Conservation (phyloP, 2,888 invertebrate species). For the Oxycera nigricornis region DNA sequence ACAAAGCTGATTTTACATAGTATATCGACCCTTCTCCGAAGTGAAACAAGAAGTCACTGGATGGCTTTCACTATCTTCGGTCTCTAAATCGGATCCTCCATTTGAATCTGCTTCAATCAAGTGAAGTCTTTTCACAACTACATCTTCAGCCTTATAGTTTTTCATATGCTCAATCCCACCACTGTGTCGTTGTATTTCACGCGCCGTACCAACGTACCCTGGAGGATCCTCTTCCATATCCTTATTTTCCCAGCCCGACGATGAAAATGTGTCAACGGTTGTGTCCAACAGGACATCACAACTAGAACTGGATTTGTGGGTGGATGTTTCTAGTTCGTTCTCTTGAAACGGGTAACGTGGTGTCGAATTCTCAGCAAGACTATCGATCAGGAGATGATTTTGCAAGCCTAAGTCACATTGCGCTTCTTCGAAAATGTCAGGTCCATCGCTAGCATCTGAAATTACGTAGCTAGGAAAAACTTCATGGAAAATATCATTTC, state of each 20-base stretch:
- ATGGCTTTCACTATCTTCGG: constrained; percentile 9
- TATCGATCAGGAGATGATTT: neutral
- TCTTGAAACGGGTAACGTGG: neutral
- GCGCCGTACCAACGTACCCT: neutral
- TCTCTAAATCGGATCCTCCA: neutral
- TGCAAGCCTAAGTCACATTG: neutral
- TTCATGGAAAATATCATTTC: neutral
- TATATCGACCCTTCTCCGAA: neutral
- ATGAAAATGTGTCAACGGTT: neutral
- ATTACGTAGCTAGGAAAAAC: neutral
- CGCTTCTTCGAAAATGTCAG: neutral
- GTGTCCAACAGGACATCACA: neutral
- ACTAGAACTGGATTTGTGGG: neutral
- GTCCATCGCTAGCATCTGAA: constrained; percentile 1
- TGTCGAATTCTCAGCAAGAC: neutral
- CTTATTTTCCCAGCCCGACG: neutral
- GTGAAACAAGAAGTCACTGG: neutral
- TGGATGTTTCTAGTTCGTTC: neutral
- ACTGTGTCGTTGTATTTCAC: neutral
- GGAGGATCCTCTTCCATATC: neutral
- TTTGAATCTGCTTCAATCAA: neutral
- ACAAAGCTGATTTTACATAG: neutral
- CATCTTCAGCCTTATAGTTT: no score
- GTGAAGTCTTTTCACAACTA: no score
- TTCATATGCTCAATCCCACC: neutral